Evolutionary conservation across 2,113 vertebrate species (phyloP).

Genomic region (Anolis carolinensis): DNA sequence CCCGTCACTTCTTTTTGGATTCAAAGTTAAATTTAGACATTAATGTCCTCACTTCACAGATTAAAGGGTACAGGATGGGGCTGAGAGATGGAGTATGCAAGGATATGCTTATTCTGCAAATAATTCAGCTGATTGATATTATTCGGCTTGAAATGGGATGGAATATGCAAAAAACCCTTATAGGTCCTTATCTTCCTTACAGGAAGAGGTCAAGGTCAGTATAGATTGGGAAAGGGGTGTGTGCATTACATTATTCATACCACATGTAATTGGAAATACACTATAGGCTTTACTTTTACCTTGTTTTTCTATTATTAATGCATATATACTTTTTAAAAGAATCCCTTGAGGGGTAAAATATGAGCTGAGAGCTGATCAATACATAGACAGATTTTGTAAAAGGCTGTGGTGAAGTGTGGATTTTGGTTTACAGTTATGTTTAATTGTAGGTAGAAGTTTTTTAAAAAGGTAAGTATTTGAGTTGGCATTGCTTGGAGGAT

Average conservation of each 20-base stretch:
- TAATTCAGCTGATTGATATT: conserved; percentile 66
- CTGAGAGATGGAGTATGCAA: conserved; percentile 66
- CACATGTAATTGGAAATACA: conserved; percentile 3
- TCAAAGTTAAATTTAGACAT: conserved; percentile 39
- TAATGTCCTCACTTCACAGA: conserved; percentile 52
- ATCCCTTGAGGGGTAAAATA: background rate
- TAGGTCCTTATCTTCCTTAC: conserved; percentile 71
- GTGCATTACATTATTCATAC: conserved; percentile 41
- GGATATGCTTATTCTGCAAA: conserved; percentile 73
- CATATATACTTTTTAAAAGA: background rate
- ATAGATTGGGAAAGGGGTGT: conserved; percentile 13
- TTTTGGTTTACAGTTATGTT: no score
- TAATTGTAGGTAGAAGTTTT: no score
- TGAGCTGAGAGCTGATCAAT: background rate
- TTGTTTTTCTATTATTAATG: background rate
- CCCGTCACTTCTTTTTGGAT: background rate
- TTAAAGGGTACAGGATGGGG: background rate
- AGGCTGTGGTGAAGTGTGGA: no score
- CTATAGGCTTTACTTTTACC: conserved; percentile 4
- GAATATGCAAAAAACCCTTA: conserved; percentile 72
- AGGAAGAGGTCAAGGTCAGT: conserved; percentile 71
- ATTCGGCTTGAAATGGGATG: conserved; percentile 72
- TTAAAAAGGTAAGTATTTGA: no score
- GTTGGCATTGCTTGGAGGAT: no score
- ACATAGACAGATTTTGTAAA: background rate